Evolutionary conservation across 2,888 invertebrate species (phyloP).

Genomic region (Athetis lepigone): DNA sequence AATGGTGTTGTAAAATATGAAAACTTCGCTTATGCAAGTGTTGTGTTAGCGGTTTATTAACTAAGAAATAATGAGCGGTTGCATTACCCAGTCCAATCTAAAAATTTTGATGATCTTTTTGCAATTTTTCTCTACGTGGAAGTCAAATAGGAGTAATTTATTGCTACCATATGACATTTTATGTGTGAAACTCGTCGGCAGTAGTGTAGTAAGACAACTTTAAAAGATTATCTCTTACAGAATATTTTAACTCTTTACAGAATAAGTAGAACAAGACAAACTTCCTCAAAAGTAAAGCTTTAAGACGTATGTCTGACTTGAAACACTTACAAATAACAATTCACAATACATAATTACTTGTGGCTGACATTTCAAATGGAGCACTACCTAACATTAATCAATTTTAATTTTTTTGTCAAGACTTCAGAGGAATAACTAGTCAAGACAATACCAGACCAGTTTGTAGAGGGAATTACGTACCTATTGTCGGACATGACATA

Average conservation of each 20-base stretch:
- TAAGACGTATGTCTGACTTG: not conserved
- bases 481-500: slow-evolving; percentile 73
- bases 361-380: slow-evolving; percentile 53
- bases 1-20: slow-evolving; percentile 32
- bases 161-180: too few relatives aligned
- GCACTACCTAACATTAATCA: slow-evolving; percentile 44
- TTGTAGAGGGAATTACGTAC: slow-evolving; percentile 39
- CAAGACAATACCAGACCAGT: slow-evolving; percentile 23
- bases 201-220: too few relatives aligned
- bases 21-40: slow-evolving; percentile 5
- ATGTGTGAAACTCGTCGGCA: too few relatives aligned
- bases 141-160: too few relatives aligned
- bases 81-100: too few relatives aligned
- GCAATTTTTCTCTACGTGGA: too few relatives aligned
- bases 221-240: too few relatives aligned
- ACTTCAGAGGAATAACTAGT: slow-evolving; percentile 27
- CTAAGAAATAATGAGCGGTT: not conserved
- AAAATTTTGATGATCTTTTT: too few relatives aligned
- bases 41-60: slow-evolving; percentile 18
- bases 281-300: slow-evolving; percentile 2
- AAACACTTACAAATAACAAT: slow-evolving; percentile 30
- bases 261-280: not conserved
- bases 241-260: too few relatives aligned
- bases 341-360: slow-evolving; percentile 50
- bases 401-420: slow-evolving; percentile 48